These are phyloP conservation scores for Cyrtonyx montezumae DNA, from an alignment of 2,113 vertebrate species.

Conservation along the genomic window DNA sequence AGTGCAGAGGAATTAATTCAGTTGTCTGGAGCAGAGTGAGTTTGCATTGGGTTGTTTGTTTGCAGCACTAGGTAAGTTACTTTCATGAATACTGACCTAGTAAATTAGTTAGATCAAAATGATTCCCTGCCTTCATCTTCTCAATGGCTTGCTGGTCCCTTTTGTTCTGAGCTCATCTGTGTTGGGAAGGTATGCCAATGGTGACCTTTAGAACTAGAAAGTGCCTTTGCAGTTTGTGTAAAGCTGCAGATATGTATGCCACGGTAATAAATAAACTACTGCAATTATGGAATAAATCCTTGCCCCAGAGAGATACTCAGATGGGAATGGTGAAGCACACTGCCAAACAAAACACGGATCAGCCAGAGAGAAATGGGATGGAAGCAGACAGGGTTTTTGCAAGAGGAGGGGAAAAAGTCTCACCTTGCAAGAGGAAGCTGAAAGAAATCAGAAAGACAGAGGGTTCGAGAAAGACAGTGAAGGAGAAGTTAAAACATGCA, in stretches of 20 bases:
- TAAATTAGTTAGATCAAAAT: slow-evolving; percentile 2
- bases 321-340: not conserved
- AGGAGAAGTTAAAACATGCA: not conserved
- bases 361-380: not conserved
- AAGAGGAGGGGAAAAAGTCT: not conserved
- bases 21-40: not conserved
- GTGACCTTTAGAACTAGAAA: slow-evolving; percentile 43
- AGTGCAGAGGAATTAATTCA: not conserved
- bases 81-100: not conserved
- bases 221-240: slow-evolving; percentile 26
- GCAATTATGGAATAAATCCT: slow-evolving; percentile 38
- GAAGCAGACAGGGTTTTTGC: not conserved
- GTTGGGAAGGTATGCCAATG: not conserved
- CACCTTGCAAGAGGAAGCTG: not conserved
- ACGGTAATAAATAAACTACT: slow-evolving; percentile 8
- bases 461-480: not conserved
- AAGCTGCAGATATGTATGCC: slow-evolving; percentile 13
- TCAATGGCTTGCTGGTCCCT: not conserved
- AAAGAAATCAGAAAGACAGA: not conserved
- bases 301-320: slow-evolving; percentile 39
- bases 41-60: not conserved
- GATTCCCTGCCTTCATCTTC: not conserved
- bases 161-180: slow-evolving; percentile 31
- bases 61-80: not conserved
- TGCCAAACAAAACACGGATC: not conserved